Base-by-base conservation (phyloP, 2,888 invertebrate genomes). In the Tenthredo amoena region DNA sequence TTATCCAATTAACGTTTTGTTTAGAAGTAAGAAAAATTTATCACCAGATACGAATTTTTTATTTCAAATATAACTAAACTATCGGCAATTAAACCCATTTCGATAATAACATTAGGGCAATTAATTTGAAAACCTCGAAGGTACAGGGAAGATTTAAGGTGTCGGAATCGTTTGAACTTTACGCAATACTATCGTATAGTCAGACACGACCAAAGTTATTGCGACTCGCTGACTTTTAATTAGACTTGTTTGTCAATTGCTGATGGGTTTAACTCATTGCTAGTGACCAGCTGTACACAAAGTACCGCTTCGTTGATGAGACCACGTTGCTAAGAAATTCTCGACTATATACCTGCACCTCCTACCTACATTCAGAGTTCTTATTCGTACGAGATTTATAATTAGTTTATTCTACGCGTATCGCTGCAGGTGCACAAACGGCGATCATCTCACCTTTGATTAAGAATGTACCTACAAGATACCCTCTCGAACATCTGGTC, bases 1-100 rank as follows among this genome's bases (percentile, higher is more conserved):
- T 83, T 83, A n/a, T 65, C 83, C 83, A 83, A 83, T 83, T 83
- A 83, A 83, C 47, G 62, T 37, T 62, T 58, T 12, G 10, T 74
- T 43, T 40, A 72, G 15, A 47, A n/a, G 21, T 10, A 12, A 18
- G 26, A 26, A 37, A 81, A 62, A 81, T 40, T 81, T 62, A 62
- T 81, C 40, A 40, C 10, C 50, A 21, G 62, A 62, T 62, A 21
- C 12, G 40, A 40, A 62, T 40, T 62, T 62, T 81, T 37, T 62
- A 18, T 18, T 55, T 40, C n/a, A 37, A 62, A 58, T 62, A 26
- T 62, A 12, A 26, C 9, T 58, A n/a, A 7, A 7, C 40, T 43
- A 43, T 12, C 10, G 26, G n/a, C 21, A 21, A 74, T 74, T 74
- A 76, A 76, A 76, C 58, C 26, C 10, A 62, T 6, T 62, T 62